These are phyloP conservation scores for Molothrus ater DNA, from an alignment of 2,797 vertebrate genomes.

Conservation along the genomic window DNA sequence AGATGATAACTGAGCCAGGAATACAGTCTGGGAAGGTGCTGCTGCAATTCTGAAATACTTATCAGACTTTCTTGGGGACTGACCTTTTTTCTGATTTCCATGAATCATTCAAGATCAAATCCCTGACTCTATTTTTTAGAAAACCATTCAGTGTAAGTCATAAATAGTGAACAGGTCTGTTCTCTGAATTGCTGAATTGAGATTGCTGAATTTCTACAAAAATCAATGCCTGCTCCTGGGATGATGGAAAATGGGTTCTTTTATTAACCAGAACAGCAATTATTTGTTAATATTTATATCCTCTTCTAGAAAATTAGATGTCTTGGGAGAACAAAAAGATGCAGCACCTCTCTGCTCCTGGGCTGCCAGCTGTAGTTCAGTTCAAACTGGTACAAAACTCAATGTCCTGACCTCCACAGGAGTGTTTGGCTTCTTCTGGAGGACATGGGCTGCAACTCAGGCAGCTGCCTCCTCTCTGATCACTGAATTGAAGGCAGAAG, in stretches of 20 bases:
- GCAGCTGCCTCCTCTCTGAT: not conserved
- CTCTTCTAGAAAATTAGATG: not conserved
- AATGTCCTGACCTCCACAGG: not conserved
- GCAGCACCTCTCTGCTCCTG: not conserved
- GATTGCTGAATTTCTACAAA: not conserved
- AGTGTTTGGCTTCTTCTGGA: not conserved
- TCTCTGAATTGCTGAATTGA: not conserved
- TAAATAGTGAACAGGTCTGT: not conserved
- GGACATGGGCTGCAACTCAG: not conserved
- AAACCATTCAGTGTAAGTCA: not conserved
- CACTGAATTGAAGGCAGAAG: not conserved
- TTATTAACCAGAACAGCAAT: constrained; percentile 4
- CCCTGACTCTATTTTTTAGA: not conserved
- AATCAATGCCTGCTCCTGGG: not conserved
- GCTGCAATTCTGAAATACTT: not conserved
- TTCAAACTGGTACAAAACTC: not conserved
- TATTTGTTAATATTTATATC: constrained; percentile 18
- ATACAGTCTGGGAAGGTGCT: not conserved
- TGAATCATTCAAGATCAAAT: constrained; percentile 24
- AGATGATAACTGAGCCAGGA: not conserved
- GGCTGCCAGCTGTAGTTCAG: not conserved
- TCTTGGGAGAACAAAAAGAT: not conserved
- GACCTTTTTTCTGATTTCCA: constrained; percentile 7
- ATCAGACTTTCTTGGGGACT: not conserved
- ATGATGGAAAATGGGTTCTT: not conserved